phyloP scores from a whole-genome alignment of 2,113 vertebrate species.

The Actenoides lindsayi region DNA sequence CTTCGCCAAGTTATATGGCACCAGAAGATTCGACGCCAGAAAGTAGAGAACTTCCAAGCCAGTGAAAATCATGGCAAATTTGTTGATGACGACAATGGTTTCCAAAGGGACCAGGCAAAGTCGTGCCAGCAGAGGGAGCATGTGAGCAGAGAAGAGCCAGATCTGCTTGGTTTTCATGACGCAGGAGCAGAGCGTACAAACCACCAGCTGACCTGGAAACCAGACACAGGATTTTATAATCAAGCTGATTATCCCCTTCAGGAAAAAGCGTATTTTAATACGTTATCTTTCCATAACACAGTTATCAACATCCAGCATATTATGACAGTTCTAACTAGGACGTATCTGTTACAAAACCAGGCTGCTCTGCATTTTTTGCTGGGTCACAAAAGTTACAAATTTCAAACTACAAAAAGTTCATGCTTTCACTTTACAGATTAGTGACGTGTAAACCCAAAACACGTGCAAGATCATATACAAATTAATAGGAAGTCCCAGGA shows the following conservation, averaged over 20 bases:
- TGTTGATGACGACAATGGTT: constrained; percentile 97
- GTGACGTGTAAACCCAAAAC: not conserved
- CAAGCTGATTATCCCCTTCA: constrained; percentile 47
- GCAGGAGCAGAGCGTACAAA: constrained; percentile 95
- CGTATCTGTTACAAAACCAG: not conserved
- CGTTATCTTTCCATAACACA: not conserved
- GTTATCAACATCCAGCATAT: not conserved
- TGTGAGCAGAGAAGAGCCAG: constrained; percentile 98
- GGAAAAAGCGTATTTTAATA: not conserved
- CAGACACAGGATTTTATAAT: constrained; percentile 9
- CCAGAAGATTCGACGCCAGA: constrained; percentile 93
- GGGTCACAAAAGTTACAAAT: not conserved
- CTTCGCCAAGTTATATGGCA: constrained; percentile 96
- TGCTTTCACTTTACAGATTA: not conserved
- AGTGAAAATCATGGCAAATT: constrained; percentile 98
- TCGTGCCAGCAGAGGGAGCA: constrained; percentile 94
- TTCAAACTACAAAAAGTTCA: not conserved
- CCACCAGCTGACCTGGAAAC: constrained; percentile 92
- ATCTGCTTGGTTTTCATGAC: constrained; percentile 99
- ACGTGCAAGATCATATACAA: not conserved
- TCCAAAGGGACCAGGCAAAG: constrained; percentile 96
- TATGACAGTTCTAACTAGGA: constrained; percentile 8
- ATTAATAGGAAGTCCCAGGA: not conserved
- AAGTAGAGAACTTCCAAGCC: constrained; percentile 98
- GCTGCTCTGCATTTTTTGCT: not conserved